Evolutionary conservation across 2,888 invertebrate species (phyloP), one percentile per base, ranked within the genome.

Genomic region (Pterostichus madidus): DNA sequence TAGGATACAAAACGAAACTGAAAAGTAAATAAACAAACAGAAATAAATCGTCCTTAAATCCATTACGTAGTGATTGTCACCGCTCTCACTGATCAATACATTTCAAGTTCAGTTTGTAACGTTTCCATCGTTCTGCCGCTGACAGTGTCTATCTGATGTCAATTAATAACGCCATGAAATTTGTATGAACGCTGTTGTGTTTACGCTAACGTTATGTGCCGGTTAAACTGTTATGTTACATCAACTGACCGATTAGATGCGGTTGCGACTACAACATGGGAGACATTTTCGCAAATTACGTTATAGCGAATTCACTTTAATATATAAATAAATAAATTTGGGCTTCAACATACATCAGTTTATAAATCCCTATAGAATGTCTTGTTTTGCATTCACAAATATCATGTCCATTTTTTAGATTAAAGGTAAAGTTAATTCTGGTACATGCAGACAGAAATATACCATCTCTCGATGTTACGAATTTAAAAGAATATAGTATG

Each of bases 81-180:
- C 31, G 61, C 11, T 49, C n/a, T 49, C n/a, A 7, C n/a, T 64
- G 35, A 64, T 64, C 64, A 64, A 64, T 64, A 64, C 64, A 35
- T 64, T 64, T 64, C 64, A 64, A 64, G 64, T 64, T 64, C 64
- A 64, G 35, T 13, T 64, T 13, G 64, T 24, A 24, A 64, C 64
- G 32, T 39, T 64, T 64, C 64, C 64, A 35, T 24, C 11, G 11
- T 59, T 13, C 64, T 64, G 64, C n/a, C 75, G 75, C 11, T 75
- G 75, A 75, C 75, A 75, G 46, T 0, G 71, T 17, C 13, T 75
- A 75, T 75, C 75, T 52, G 49, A 75, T 52, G 52, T 75, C 75
- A 75, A 75, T 75, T 75, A 75, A 75, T 75, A 75, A 75, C 49
- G 52, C 75, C 31, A 49, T 52, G 71, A 71, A 71, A 71, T 71